Conservation (phyloP, 2,113 vertebrate species). For the Pyrgilauda ruficollis region DNA sequence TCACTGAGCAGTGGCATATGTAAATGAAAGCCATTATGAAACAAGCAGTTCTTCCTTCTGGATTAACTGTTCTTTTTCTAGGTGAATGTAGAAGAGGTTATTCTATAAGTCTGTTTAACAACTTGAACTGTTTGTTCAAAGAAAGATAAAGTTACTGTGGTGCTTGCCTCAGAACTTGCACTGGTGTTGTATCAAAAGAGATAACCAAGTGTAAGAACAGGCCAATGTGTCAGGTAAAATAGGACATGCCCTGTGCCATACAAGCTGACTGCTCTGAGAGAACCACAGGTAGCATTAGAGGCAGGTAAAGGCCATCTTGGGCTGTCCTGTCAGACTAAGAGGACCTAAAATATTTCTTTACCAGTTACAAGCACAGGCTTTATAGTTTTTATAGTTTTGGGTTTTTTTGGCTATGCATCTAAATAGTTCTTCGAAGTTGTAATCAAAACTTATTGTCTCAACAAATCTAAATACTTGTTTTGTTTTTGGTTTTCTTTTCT, state of each 20-base stretch:
- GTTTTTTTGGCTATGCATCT: not conserved
- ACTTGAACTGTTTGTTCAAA: not conserved
- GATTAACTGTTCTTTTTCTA: not conserved
- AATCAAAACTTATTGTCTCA: not conserved
- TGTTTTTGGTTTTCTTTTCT: not conserved
- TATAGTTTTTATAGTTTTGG: not conserved
- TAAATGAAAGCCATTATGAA: not conserved
- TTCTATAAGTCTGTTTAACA: not conserved
- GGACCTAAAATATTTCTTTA: not conserved
- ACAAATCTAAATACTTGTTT: not conserved
- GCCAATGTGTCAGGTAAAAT: not conserved
- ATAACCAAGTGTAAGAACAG: not conserved
- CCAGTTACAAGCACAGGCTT: not conserved
- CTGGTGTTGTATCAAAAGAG: not conserved
- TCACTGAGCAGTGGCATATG: not conserved
- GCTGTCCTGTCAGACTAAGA: not conserved
- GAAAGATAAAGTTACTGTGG: not conserved
- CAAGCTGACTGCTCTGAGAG: not conserved
- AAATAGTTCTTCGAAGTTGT: not conserved
- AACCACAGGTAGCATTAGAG: not conserved
- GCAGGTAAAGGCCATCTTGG: not conserved
- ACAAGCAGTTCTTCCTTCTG: not conserved
- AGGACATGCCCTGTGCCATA: not conserved
- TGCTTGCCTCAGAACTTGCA: not conserved
- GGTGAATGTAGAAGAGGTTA: not conserved